Percentiles rank a stretch among this genome's conserved stretches.
Evolutionary conservation across 2,113 vertebrate genomes (phyloP).

Genomic region (Myrmecobius fasciatus): DNA sequence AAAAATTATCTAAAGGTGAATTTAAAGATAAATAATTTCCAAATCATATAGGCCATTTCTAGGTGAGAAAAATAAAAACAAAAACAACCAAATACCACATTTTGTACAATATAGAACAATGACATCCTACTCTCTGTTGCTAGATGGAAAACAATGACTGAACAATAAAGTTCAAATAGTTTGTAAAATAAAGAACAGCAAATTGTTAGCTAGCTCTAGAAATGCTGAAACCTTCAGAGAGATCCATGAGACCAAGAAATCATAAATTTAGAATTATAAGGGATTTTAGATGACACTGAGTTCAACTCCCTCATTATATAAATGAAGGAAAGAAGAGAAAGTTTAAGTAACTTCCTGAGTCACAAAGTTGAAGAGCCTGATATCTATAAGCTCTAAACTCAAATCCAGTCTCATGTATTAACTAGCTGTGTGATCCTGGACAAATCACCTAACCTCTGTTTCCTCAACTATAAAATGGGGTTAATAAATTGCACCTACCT

Average conservation of each 20-base stretch:
- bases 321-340: neutral
- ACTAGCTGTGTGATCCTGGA: too few species aligned
- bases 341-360: neutral
- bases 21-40: conserved; percentile 55
- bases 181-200: neutral
- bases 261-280: neutral
- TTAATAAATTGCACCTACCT: too few species aligned
- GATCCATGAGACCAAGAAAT: neutral
- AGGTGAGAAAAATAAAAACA: conserved; percentile 6
- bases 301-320: neutral
- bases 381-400: too few species aligned
- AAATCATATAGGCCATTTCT: conserved; percentile 48
- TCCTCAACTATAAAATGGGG: too few species aligned
- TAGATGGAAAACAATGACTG: conserved; percentile 20
- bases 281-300: neutral
- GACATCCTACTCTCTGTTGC: conserved; percentile 50
- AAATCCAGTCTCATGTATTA: too few species aligned
- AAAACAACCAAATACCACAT: conserved; percentile 55
- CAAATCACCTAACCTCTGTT: too few species aligned
- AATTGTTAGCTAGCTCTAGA: neutral
- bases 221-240: neutral
- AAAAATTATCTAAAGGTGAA: conserved; percentile 70
- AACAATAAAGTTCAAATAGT: neutral
- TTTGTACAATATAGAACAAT: conserved; percentile 41
- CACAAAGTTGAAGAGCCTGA: neutral